phyloP scores from a whole-genome alignment of 2,888 invertebrate species.

The Tipula helvola region DNA sequence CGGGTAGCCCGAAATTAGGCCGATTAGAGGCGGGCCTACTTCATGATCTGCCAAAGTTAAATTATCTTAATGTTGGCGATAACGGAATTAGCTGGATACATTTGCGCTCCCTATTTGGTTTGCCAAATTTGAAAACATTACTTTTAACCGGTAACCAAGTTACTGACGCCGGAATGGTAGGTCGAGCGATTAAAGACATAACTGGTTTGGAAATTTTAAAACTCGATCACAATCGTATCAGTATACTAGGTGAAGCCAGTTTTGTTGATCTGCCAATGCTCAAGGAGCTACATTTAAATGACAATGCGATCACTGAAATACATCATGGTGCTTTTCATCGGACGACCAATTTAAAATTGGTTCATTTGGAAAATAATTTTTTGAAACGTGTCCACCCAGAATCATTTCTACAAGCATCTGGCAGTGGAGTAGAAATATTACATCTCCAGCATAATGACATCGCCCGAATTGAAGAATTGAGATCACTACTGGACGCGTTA shows the following conservation, averaged over 20 bases:
- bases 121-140: conserved; percentile 58
- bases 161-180: conserved; percentile 68
- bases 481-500: conserved; percentile 61
- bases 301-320: conserved; percentile 61
- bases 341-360: conserved; percentile 54
- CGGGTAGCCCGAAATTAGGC: conserved; percentile 52
- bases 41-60: conserved; percentile 53
- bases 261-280: conserved; percentile 66
- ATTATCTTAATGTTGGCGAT: conserved; percentile 58
- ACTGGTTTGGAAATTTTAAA: conserved; percentile 56
- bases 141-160: conserved; percentile 60
- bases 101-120: conserved; percentile 52
- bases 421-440: conserved; percentile 64
- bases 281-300: conserved; percentile 51
- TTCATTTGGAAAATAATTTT: conserved; percentile 66
- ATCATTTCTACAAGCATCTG: conserved; percentile 62
- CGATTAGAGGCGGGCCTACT: conserved; percentile 62
- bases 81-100: conserved; percentile 69
- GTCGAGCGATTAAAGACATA: conserved; percentile 62
- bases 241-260: conserved; percentile 58
- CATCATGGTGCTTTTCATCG: conserved; percentile 71
- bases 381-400: conserved; percentile 68
- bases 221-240: conserved; percentile 59
- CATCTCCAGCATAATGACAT: conserved; percentile 66
- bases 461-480: conserved; percentile 57